These are phyloP conservation scores for Notospermus geniculatus DNA, from an alignment of 1,140 invertebrate genomes.

Conservation along the genomic window DNA sequence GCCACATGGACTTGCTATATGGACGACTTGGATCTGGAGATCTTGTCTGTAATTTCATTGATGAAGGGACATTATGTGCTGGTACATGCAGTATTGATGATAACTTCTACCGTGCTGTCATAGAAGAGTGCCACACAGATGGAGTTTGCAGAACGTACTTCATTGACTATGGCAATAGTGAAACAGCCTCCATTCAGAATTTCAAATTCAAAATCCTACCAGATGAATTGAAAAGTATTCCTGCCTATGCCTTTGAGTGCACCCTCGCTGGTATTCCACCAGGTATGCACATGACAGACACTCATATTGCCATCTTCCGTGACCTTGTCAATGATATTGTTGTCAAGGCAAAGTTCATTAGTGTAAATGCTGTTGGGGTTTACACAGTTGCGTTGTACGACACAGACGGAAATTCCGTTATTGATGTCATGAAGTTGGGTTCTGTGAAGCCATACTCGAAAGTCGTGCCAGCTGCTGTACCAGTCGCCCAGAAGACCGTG, in stretches of 20 bases:
- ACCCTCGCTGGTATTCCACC: not conserved
- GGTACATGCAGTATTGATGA: not conserved
- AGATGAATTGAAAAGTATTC: not conserved
- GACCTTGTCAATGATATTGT: not conserved
- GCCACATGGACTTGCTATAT: not conserved
- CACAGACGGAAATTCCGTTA: not conserved
- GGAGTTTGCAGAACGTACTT: not conserved
- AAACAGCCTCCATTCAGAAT: not conserved
- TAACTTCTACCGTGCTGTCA: conserved; percentile 3
- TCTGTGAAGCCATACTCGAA: not conserved
- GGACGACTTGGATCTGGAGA: not conserved
- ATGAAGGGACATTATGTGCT: conserved; percentile 2
- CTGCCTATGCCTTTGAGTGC: not conserved
- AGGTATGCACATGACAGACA: not conserved
- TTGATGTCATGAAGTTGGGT: not conserved
- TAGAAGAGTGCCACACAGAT: not conserved
- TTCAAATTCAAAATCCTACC: not conserved
- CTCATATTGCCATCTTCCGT: not conserved
- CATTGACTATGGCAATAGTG: conserved; percentile 10
- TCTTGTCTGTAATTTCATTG: not conserved
- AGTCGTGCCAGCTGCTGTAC: not conserved
- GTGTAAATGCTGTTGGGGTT: not conserved
- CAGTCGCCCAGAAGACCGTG: not conserved
- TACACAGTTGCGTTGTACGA: not conserved
- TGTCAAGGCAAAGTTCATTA: not conserved